Conservation (phyloP, 37 sponge, comb jelly and placozoan species). For the Cliona cf. orientalis region DNA sequence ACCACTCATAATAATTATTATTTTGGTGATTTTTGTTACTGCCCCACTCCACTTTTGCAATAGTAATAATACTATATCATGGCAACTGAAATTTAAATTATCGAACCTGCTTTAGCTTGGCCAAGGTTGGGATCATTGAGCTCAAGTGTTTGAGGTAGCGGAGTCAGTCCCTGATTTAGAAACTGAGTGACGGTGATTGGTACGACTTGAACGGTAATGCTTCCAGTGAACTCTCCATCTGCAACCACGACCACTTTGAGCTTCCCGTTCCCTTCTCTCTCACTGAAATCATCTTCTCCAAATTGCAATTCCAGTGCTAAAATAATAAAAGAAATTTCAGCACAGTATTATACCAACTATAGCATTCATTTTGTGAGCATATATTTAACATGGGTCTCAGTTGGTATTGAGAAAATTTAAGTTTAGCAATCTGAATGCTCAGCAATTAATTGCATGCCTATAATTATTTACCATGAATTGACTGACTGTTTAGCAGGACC, state of each 20-base stretch:
- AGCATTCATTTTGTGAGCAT: too few species aligned
- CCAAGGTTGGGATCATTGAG: neutral
- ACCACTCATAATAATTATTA: too few species aligned
- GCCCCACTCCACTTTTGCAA: too few species aligned
- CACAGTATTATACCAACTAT: neutral
- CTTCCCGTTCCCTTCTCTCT: neutral
- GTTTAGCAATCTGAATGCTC: too few species aligned
- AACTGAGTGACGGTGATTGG: slow-evolving; percentile 9
- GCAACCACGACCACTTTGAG: neutral
- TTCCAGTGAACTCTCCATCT: neutral
- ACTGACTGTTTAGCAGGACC: too few species aligned
- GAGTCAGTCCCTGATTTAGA: neutral
- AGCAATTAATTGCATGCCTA: too few species aligned
- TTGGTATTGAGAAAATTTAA: too few species aligned
- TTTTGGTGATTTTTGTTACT: too few species aligned
- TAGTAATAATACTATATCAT: too few species aligned
- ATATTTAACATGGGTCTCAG: too few species aligned
- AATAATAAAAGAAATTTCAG: neutral
- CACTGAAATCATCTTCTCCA: neutral
- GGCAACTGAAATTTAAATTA: too few species aligned
- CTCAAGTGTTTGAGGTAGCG: neutral
- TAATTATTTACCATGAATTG: too few species aligned
- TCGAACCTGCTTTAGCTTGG: slow-evolving; percentile 10
- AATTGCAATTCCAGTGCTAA: slow-evolving; percentile 1
- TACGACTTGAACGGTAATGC: neutral